A percentile compares a stretch with the other conserved stretches of the same genome.
Evolutionary conservation across 2,888 invertebrate species (phyloP).

Genomic region (Dryadula phaetusa): DNA sequence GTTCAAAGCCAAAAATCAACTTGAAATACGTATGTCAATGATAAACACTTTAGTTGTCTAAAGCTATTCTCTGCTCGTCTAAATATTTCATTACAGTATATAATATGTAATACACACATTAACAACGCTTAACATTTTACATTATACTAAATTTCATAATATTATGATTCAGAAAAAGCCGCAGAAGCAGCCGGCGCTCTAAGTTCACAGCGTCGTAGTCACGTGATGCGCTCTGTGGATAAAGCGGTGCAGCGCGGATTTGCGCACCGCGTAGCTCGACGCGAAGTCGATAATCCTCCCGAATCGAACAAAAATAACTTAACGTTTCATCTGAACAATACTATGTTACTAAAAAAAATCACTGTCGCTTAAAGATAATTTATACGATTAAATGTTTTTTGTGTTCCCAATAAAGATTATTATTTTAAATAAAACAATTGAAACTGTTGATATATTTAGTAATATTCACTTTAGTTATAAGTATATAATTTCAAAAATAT

Average conservation of each 20-base stretch:
- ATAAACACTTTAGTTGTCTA: too few relatives aligned
- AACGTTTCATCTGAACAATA: conserved; percentile 14
- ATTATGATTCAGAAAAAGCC: conserved; percentile 56
- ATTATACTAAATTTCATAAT: not conserved
- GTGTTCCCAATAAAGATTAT: not conserved
- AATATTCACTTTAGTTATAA: not conserved
- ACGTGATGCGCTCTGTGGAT: conserved; percentile 61
- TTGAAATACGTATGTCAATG: too few relatives aligned
- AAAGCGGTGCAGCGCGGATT: conserved; percentile 59
- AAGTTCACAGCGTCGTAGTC: conserved; percentile 46
- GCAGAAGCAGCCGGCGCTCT: conserved; percentile 60
- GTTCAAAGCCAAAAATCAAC: too few relatives aligned
- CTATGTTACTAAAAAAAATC: conserved; percentile 27
- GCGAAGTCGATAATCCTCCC: conserved; percentile 53
- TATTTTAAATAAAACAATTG: not conserved
- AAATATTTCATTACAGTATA: too few relatives aligned
- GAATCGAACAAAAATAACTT: conserved; percentile 47
- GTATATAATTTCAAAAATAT: not conserved
- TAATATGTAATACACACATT: too few relatives aligned
- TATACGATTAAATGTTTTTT: conserved; percentile 4
- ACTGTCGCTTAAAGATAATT: conserved; percentile 17
- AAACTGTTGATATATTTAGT: not conserved
- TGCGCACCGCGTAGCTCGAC: conserved; percentile 57
- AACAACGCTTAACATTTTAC: too few relatives aligned
- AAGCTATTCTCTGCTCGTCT: too few relatives aligned